Evolutionary conservation across 2,888 invertebrate genomes (phyloP).

Genomic region (Pyrocoelia pectoralis): DNA sequence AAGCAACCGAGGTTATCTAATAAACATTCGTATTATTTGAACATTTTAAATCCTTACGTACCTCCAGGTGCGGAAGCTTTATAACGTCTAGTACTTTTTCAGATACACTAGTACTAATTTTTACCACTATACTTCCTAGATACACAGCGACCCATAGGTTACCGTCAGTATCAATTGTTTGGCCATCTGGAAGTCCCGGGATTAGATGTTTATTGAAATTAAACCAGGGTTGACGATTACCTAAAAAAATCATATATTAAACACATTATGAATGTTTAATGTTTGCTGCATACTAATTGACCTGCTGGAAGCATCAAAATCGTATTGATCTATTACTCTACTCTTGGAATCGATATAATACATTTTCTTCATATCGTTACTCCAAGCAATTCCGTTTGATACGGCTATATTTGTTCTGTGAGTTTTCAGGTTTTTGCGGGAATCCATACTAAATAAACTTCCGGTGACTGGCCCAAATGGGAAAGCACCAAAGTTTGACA

Average conservation of each 20-base stretch:
- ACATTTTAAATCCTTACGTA: background rate
- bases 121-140: slow-evolving; percentile 68
- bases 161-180: slow-evolving; percentile 80
- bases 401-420: slow-evolving; percentile 45
- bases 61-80: slow-evolving; percentile 70
- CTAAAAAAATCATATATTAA: slow-evolving; percentile 51
- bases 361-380: slow-evolving; percentile 69
- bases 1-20: slow-evolving; percentile 71
- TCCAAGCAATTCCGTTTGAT: slow-evolving; percentile 79
- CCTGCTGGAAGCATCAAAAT: slow-evolving; percentile 63
- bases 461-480: slow-evolving; percentile 13
- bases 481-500: background rate
- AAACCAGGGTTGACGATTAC: slow-evolving; percentile 68
- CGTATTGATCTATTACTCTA: slow-evolving; percentile 70
- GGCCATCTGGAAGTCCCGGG: slow-evolving; percentile 70
- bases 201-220: slow-evolving; percentile 60
- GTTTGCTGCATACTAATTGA: slow-evolving; percentile 42
- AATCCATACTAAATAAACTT: slow-evolving; percentile 16
- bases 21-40: slow-evolving; percentile 15
- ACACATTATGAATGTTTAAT: background rate
- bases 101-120: slow-evolving; percentile 64
- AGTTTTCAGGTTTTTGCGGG: slow-evolving; percentile 33
- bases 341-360: slow-evolving; percentile 79
- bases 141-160: slow-evolving; percentile 82
- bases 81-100: slow-evolving; percentile 67